Evolutionary conservation across 2,797 vertebrate genomes (phyloP), one percentile per base, ranked within the genome.

Genomic region (Monodelphis domestica): DNA sequence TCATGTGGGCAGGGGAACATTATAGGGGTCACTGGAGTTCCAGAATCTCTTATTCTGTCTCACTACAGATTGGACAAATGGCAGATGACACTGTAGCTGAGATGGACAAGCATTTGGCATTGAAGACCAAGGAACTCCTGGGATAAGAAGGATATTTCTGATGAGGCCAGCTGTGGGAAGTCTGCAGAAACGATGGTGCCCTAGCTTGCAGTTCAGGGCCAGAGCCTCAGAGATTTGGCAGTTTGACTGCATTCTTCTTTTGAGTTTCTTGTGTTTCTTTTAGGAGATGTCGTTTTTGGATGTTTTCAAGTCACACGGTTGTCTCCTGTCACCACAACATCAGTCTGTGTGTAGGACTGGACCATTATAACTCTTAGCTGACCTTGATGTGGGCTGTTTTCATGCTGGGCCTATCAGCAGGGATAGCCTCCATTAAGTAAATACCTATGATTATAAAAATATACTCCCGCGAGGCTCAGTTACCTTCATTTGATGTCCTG

Each of bases 71-170:
- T 97, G 99, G 99, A 97, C 99, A 99, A 98, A 99, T 99, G 99
- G 97, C 99, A 0, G 99, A 99, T 2, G 97, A 96, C 87, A 90
- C 98, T 0, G 54, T 97, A 0, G 96, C 96, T 0, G 99, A 99
- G 98, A 98, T 99, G 91, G 99, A 99, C 98, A 99, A 98, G 97
- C 99, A 99, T 84, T 98, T 99, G 91, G 98, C 98, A 56, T 98
- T 98, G 1, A 99, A 99, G 98, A 99, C 99, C 95, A 99, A 99
- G 96, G 99, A 99, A 97, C 98, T 99, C 95, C 98, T 99, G 28
- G 99, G 98, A 54, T 99, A 98, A 99, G 28, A 1, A 0, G 12
- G 33, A 10, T 84, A 9, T 38, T 50, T 2, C n/a, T 63, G 0
- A 0, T 4, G 26, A 88, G 15, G 5, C 30, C 11, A 53, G 87